Evolutionary conservation across 2,113 vertebrate genomes (phyloP).

Genomic region (Sinocyclocheilus anshuiensis): DNA sequence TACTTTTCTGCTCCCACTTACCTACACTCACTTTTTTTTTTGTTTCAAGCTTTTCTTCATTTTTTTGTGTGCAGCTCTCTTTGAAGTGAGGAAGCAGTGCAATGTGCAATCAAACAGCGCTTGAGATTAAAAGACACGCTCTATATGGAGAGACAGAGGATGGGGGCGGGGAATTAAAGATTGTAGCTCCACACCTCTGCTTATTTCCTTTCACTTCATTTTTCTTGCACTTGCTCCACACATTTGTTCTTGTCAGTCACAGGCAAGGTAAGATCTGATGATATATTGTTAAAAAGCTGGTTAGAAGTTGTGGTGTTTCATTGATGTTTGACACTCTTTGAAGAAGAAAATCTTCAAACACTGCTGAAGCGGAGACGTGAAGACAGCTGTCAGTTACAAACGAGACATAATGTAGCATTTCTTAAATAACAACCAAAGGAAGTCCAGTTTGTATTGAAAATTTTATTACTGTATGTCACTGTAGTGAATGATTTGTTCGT

Average conservation of each 20-base stretch:
- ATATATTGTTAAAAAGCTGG: conserved; percentile 12
- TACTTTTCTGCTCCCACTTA: conserved; percentile 20
- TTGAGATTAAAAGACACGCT: conserved; percentile 62
- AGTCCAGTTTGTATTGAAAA: neutral
- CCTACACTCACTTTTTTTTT: neutral
- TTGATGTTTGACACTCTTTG: conserved; percentile 13
- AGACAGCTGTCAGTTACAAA: neutral
- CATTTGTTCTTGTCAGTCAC: conserved; percentile 29
- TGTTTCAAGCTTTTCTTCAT: conserved; percentile 49
- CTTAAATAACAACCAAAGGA: neutral
- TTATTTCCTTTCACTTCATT: conserved; percentile 70
- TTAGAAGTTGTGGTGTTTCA: neutral
- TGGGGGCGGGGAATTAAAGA: conserved; percentile 54
- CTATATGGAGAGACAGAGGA: conserved; percentile 53
- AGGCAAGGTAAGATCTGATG: conserved; percentile 49
- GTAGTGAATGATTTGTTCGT: neutral
- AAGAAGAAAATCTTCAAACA: neutral
- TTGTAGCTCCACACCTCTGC: conserved; percentile 62
- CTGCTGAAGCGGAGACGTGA: neutral
- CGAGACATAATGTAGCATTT: neutral
- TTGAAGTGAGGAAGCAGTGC: conserved; percentile 79
- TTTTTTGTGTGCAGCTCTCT: conserved; percentile 56
- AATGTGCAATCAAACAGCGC: conserved; percentile 60
- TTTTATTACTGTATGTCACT: neutral
- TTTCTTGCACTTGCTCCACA: conserved; percentile 51